phyloP scores from a whole-genome alignment of 2,888 invertebrate genomes.

The Phaonia tiefii region DNA sequence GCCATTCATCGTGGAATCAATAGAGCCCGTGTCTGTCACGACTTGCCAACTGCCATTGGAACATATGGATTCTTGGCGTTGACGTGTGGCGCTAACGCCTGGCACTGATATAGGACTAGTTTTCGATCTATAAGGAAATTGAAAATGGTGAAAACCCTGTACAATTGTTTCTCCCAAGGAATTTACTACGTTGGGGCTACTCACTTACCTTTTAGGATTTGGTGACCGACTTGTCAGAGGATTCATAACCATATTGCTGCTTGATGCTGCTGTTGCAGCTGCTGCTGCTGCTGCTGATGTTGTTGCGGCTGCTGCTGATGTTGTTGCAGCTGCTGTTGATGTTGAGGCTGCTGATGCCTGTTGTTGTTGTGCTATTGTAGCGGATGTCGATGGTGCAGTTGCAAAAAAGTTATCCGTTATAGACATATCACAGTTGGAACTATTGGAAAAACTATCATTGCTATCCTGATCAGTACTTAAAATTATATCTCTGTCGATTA shows the following conservation, averaged over 20 bases:
- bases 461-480: slow-evolving; percentile 78
- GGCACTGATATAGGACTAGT: slow-evolving; percentile 86
- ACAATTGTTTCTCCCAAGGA: background rate
- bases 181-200: no score
- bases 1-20: slow-evolving; percentile 77
- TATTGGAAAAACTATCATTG: slow-evolving; percentile 79
- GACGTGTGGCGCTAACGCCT: slow-evolving; percentile 80
- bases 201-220: slow-evolving; percentile 77
- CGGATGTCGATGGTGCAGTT: slow-evolving; percentile 68
- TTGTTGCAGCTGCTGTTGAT: slow-evolving; percentile 40
- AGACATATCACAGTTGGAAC: slow-evolving; percentile 79
- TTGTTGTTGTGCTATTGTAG: slow-evolving; percentile 57
- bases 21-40: slow-evolving; percentile 85
- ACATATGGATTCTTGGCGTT: slow-evolving; percentile 83
- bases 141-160: background rate
- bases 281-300: slow-evolving; percentile 70
- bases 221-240: slow-evolving; percentile 77
- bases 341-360: slow-evolving; percentile 66
- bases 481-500: slow-evolving; percentile 73
- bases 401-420: slow-evolving; percentile 77
- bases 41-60: slow-evolving; percentile 86
- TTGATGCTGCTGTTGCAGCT: slow-evolving; percentile 42
- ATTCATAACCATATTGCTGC: slow-evolving; percentile 68
- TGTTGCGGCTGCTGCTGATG: slow-evolving; percentile 71
- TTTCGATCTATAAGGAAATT: slow-evolving; percentile 72